phyloP scores from a whole-genome alignment of 1,140 invertebrate species.

The Cheumatopsyche charites region DNA sequence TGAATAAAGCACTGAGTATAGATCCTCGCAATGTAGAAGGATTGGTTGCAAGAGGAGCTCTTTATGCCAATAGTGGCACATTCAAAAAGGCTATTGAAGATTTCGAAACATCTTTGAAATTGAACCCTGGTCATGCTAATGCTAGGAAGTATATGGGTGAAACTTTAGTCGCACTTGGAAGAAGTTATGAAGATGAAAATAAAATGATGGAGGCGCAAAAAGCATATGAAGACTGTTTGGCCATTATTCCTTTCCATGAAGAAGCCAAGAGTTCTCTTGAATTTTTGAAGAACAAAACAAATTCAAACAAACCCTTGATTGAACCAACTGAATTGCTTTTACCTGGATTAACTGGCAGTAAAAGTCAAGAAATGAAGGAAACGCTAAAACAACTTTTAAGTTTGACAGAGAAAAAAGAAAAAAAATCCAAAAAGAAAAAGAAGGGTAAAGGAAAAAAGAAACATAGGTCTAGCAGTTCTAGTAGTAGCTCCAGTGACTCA shows the following conservation, averaged over 20 bases:
- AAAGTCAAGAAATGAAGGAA: constrained; percentile 66
- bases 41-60: constrained; percentile 87
- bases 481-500: constrained; percentile 68
- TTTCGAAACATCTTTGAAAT: constrained; percentile 87
- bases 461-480: constrained; percentile 69
- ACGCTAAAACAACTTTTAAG: constrained; percentile 68
- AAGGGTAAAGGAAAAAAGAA: constrained; percentile 74
- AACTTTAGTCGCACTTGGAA: constrained; percentile 83
- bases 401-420: constrained; percentile 66
- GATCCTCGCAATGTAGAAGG: constrained; percentile 94
- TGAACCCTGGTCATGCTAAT: constrained; percentile 91
- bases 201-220: constrained; percentile 85
- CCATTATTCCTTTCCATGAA: constrained; percentile 81
- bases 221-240: constrained; percentile 81
- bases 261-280: constrained; percentile 83
- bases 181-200: constrained; percentile 83
- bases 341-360: constrained; percentile 60
- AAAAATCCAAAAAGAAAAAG: constrained; percentile 76
- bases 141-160: constrained; percentile 93
- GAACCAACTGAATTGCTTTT: constrained; percentile 65
- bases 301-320: constrained; percentile 62
- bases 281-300: constrained; percentile 73
- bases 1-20: constrained; percentile 92
- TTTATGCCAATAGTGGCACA: constrained; percentile 93
- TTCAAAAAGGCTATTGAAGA: constrained; percentile 93